Evolutionary conservation across 1,140 invertebrate genomes (phyloP), one percentile per base, ranked within the genome.

Genomic region (Drosophila santomea): DNA sequence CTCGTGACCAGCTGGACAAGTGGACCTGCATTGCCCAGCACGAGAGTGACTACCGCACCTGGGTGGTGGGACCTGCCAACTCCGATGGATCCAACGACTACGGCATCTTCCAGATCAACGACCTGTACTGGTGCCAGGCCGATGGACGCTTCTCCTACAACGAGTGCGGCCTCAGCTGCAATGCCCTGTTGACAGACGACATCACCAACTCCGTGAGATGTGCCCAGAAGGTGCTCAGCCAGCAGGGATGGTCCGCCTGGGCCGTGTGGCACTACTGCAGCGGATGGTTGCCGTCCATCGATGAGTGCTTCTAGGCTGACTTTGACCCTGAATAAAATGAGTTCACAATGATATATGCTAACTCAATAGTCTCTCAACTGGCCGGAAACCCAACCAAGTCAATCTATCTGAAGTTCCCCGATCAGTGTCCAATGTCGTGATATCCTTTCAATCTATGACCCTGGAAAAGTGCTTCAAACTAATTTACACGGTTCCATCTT

Each of bases 101-200:
- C 62, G 91, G 91, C 0, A 78, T 91, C 50, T 92, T 91, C 75
- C 91, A 92, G 73, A 91, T 92, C 60, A 92, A 92, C 61, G 74
- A 90, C 60, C 64, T 71, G 12, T 92, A 81, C 52, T 92, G 91
- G 91, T 91, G 91, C 73, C 84, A 85, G 48, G 52, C 81, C 36
- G 66, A 64, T 23, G 90, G 82, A 57, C 72, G 72, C 36, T 75
- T 75, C 71, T 90, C 88, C 72, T 82, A 86, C 58, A 85, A 85
- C 78, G 78, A 86, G 74, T 85, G 82, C 25, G 45, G 35, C 4
- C n/a, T 81, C 0, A 81, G 74, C 55, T 91, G 90, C 74, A 74
- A 78, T 3, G 72, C 54, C n/a, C 71, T 91, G 7, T 25, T 91
- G 52, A 75, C 54, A 36, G 83, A 90, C 44, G 74, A 81, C 61